Conservation (phyloP, 2,113 vertebrate genomes). For the Corythornis vintsioides region DNA sequence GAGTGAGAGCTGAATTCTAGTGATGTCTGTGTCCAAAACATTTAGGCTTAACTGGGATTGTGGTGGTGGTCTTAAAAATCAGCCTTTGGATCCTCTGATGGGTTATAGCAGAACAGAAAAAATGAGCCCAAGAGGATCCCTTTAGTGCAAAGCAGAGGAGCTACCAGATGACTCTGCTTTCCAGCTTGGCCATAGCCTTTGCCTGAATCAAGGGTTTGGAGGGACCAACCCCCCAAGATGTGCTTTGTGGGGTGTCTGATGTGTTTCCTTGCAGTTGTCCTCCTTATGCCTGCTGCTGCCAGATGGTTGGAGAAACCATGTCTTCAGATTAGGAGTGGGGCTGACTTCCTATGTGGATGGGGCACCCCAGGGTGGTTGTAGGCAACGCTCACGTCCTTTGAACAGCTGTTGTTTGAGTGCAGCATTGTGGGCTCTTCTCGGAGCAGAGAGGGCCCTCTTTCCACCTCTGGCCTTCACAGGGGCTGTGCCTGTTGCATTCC, state of each 20-base stretch:
- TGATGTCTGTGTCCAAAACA: fast-evolving
- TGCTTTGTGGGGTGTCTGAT: fast-evolving
- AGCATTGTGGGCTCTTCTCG: neutral
- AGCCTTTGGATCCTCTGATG: neutral
- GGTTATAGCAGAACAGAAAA: neutral
- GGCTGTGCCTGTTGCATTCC: neutral
- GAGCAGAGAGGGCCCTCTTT: neutral
- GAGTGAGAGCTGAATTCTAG: neutral
- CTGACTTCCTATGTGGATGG: fast-evolving
- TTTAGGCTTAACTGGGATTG: neutral
- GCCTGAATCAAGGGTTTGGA: fast-evolving
- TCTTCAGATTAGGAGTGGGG: fast-evolving
- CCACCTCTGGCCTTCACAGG: neutral
- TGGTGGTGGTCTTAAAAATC: neutral
- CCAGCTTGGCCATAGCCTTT: fast-evolving
- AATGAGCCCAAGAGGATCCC: neutral
- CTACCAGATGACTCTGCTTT: neutral
- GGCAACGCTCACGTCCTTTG: neutral
- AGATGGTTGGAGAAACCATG: fast-evolving
- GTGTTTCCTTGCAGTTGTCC: neutral
- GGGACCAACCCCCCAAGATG: fast-evolving
- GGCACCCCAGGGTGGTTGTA: neutral
- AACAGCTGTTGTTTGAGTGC: neutral
- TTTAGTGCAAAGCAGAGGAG: neutral
- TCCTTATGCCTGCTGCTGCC: neutral